Base-by-base conservation (phyloP, 2,113 vertebrate genomes). In the Tachysurus fulvidraco region DNA sequence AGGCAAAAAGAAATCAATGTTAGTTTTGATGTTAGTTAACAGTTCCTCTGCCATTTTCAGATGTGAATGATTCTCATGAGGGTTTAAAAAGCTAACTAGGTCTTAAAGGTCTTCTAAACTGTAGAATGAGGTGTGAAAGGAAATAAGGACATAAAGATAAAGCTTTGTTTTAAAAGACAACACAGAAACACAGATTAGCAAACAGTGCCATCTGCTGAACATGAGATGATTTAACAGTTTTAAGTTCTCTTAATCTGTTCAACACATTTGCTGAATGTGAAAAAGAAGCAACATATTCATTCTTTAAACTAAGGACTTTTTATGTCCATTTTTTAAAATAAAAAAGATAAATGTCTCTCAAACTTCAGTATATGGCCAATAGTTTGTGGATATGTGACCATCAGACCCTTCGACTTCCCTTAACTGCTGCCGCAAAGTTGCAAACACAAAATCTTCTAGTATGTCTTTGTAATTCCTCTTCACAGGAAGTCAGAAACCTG, bases 181-280 rank as follows among this genome's bases (percentile, higher is more conserved):
- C 14, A 25, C 13, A 62, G 7, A 28, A 82, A 76, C 1, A 76
- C 13, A 62, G 0, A 41, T 85, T 57, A 69, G 71, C 30, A 81
- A 67, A 92, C 86, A 90, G 46, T 90, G n/a, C 94, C 94, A 92
- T 83, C 94, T 95, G 83, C 90, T 95, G 94, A 91, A 69, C 73
- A 81, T 21, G 65, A 57, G 19, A 36, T 41, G 62, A 69, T 41
- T 77, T 46, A 52, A 78, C 28, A 67, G 65, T 9, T 76, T 79
- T 13, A 36, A 46, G 10, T 60, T n/a, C 25, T 17, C 36, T 59
- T 54, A 77, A 52, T 76, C 36, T 44, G 17, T 21, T 12, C 19
- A 74, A 25, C 41, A 74, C 44, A n/a, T n/a, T 50, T 69, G 7
- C 30, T 21, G 19, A 73, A 73, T 44, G 41, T 73, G n/a, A 83